These are phyloP conservation scores for Petaurus breviceps DNA, from an alignment of 2,113 vertebrate species.

Conservation along the genomic window DNA sequence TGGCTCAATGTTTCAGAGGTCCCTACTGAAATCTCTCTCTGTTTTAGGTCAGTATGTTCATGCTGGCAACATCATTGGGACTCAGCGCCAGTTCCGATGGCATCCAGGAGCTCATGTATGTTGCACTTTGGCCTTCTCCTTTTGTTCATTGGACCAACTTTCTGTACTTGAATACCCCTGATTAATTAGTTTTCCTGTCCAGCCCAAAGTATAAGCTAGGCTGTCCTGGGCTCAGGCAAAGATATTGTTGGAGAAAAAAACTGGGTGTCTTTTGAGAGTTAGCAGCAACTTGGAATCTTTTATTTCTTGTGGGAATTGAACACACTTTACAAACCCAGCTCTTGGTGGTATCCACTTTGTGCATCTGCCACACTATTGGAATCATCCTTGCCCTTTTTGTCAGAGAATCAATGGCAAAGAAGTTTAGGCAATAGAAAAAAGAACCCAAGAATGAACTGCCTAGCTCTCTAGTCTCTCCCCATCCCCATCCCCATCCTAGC, in stretches of 20 bases:
- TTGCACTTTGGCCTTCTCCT: slow-evolving; percentile 10
- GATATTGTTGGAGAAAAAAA: slow-evolving; percentile 7
- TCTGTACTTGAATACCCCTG: not conserved
- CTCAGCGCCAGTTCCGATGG: slow-evolving; percentile 92
- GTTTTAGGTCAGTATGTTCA: slow-evolving; percentile 91
- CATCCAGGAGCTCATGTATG: slow-evolving; percentile 96
- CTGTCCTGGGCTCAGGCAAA: not conserved
- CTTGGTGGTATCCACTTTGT: not conserved
- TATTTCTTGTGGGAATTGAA: not conserved
- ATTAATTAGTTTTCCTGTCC: slow-evolving; percentile 4
- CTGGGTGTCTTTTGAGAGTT: slow-evolving; percentile 7
- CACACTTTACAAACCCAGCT: not conserved
- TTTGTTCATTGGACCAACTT: not conserved
- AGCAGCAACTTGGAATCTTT: not conserved
- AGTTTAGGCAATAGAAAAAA: slow-evolving; percentile 5
- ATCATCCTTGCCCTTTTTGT: not conserved
- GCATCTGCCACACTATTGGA: not conserved
- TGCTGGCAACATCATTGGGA: slow-evolving; percentile 93
- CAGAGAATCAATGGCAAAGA: not conserved
- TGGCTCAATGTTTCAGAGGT: not conserved
- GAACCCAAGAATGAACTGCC: not conserved
- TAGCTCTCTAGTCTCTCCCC: not conserved
- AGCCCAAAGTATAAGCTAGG: not conserved
- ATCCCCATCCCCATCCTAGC: not conserved
- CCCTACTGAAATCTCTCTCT: slow-evolving; percentile 38